Base-by-base conservation (phyloP, 2,797 vertebrate genomes). In the Synanceia verrucosa region DNA sequence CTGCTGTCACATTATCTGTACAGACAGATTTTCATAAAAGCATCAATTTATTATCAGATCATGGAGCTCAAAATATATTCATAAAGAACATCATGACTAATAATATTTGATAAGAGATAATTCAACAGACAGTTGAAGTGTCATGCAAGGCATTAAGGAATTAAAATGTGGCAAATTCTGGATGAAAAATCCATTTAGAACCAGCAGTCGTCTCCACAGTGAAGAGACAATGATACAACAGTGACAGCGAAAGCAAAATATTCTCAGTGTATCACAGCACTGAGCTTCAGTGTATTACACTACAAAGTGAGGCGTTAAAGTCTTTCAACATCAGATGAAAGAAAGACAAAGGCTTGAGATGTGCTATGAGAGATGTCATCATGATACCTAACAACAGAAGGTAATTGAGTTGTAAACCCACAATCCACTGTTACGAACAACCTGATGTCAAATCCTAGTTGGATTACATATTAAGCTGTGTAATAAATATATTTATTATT, bases 251-350 rank as follows among this genome's bases (percentile, higher is more conserved):
- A 71, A 6, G 70, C 37, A 21, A 43, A 70, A 68, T 61, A 65
- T 36, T 78, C 88, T 93, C 92, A 90, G 90, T 83, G 89, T 89
- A 82, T 86, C 82, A 82, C 87, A 85, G 75, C 81, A 19, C 90
- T 83, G 76, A 80, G 93, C 86, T 84, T 81, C 93, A 94, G 94
- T 81, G 83, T 91, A 94, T 93, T 92, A 90, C 87, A 89, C 92
- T 88, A 90, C 90, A 92, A 94, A 95, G 93, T 89, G 74, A 39
- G 76, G 88, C 90, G 89, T 94, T 93, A 94, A 93, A 94, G 90
- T 82, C 89, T 91, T 84, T 91, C 83, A 87, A 90, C 77, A 89
- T 86, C 72, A 94, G 89, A 93, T 86, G 92, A 89, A 92, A 90
- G 93, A 91, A 81, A 90, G 72, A 93, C 46, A 60, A 56, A 53